A percentile compares a stretch with the other conserved stretches of the same genome.
phyloP scores from a whole-genome alignment of 2,113 vertebrate species.

The Melospiza melodia region DNA sequence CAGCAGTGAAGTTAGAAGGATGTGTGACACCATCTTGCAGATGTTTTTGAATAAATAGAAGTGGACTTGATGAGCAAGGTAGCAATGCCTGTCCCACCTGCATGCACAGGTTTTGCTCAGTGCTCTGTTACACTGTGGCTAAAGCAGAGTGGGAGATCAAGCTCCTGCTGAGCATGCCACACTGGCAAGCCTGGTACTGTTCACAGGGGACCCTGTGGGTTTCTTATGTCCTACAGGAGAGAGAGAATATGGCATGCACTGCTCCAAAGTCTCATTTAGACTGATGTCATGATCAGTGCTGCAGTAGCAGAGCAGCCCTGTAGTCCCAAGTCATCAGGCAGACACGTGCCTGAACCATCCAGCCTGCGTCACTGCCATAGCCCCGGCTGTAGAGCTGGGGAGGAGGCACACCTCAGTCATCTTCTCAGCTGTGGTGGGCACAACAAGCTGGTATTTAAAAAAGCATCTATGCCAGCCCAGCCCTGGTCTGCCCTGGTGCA shows the following conservation, averaged over 20 bases:
- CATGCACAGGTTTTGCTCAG: background rate
- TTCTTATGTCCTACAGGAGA: accelerated
- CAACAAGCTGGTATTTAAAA: background rate
- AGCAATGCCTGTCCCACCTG: background rate
- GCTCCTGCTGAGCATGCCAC: background rate
- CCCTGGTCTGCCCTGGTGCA: background rate
- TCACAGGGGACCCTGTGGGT: background rate
- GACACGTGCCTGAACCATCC: background rate
- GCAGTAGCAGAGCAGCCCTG: background rate
- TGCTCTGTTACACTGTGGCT: background rate
- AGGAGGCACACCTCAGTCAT: background rate
- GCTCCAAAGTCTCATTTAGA: background rate
- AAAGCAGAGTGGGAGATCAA: background rate
- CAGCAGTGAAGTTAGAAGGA: background rate
- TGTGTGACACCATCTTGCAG: background rate
- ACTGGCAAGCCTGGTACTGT: background rate
- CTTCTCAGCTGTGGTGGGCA: background rate
- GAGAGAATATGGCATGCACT: accelerated
- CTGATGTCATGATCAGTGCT: background rate
- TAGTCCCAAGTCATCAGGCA: background rate
- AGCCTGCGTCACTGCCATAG: background rate
- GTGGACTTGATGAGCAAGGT: background rate
- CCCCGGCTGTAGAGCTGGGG: background rate
- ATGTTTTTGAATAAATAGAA: background rate
- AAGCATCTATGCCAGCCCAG: background rate